A percentile compares a stretch with the other conserved stretches of the same genome.
Conservation (phyloP, 1,140 invertebrate genomes). For the Alviniconcha marisindica region DNA sequence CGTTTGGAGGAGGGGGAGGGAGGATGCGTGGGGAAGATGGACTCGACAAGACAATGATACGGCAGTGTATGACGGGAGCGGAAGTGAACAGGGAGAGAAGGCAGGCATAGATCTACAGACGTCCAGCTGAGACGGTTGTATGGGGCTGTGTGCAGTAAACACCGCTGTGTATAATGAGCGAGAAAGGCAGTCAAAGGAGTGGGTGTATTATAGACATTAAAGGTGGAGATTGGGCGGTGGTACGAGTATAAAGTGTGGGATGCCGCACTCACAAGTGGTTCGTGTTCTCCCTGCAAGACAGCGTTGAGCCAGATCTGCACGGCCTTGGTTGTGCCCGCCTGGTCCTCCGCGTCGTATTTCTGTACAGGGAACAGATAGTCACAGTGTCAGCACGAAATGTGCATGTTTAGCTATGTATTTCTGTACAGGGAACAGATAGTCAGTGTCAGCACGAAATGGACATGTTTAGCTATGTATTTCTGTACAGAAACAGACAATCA, state of each 20-base stretch:
- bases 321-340: conserved; percentile 59
- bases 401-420: too few relatives aligned
- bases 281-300: conserved; percentile 56
- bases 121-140: too few relatives aligned
- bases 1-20: too few relatives aligned
- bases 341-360: conserved; percentile 68
- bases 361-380: conserved; percentile 40
- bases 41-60: too few relatives aligned
- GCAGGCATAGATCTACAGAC: too few relatives aligned
- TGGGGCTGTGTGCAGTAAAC: not conserved
- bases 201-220: not conserved
- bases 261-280: conserved; percentile 62
- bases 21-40: too few relatives aligned
- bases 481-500: not conserved
- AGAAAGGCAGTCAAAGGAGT: not conserved
- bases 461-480: not conserved
- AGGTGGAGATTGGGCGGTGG: too few relatives aligned
- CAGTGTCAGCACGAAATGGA: not conserved
- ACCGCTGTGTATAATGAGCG: not conserved
- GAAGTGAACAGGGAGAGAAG: too few relatives aligned
- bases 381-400: not conserved
- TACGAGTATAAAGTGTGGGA: too few relatives aligned
- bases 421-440: conserved; percentile 21
- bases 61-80: too few relatives aligned
- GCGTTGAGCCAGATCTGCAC: conserved; percentile 68